Evolutionary conservation across 2,797 vertebrate genomes (phyloP).

Genomic region (Anniella stebbinsi): DNA sequence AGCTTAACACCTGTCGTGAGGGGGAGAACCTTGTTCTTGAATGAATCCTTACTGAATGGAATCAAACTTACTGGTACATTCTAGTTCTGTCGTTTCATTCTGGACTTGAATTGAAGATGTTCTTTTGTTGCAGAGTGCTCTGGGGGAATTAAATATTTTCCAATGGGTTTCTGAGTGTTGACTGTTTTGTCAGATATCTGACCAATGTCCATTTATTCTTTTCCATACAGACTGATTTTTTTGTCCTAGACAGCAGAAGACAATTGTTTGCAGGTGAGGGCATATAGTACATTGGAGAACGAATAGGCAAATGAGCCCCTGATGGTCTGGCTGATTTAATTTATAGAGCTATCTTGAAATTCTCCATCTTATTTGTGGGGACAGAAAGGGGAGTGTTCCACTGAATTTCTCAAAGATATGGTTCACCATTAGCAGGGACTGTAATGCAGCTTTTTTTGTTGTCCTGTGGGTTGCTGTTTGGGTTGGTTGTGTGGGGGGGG

Average conservation of each 20-base stretch:
- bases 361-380: no score
- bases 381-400: no score
- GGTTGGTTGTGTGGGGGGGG: no score
- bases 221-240: background rate
- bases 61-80: background rate
- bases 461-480: no score
- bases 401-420: no score
- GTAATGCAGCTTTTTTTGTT: no score
- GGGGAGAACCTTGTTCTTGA: background rate
- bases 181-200: background rate
- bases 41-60: background rate
- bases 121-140: background rate
- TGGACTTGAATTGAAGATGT: background rate
- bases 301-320: background rate
- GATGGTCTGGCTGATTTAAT: background rate
- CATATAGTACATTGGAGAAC: background rate
- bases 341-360: no score
- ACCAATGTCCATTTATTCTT: background rate
- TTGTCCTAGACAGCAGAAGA: background rate
- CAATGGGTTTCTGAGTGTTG: background rate
- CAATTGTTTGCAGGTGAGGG: background rate
- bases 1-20: background rate
- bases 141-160: background rate
- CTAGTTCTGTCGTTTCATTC: background rate
- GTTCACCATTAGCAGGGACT: no score